These are phyloP conservation scores for Hippocampus abdominalis DNA, from an alignment of 2,113 vertebrate species.

Conservation along the genomic window DNA sequence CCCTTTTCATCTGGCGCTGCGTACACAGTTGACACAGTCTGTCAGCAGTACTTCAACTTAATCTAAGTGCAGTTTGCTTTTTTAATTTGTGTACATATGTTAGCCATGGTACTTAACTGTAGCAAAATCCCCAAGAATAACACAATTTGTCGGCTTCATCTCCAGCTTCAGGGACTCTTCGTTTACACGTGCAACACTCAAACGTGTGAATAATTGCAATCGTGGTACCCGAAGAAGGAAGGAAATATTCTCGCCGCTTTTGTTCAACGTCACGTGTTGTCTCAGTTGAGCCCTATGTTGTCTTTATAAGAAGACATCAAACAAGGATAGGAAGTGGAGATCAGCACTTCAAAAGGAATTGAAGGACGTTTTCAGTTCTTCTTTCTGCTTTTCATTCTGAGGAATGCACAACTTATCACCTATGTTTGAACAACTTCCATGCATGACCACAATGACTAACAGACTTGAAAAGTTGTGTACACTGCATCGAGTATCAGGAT, in stretches of 20 bases:
- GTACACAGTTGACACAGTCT: constrained; percentile 68
- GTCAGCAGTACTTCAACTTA: constrained; percentile 65
- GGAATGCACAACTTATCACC: not conserved
- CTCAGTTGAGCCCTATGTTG: constrained; percentile 12
- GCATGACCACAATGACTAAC: not conserved
- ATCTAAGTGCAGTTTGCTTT: constrained; percentile 61
- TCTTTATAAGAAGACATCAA: constrained; percentile 14
- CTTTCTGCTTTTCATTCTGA: not conserved
- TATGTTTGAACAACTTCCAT: not conserved
- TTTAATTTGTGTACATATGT: constrained; percentile 57
- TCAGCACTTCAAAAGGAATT: constrained; percentile 2
- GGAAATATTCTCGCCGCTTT: constrained; percentile 33
- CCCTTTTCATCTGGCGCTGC: constrained; percentile 57
- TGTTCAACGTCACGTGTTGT: constrained; percentile 23
- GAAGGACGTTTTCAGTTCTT: constrained; percentile 12
- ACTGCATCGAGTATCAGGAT: constrained; percentile 1
- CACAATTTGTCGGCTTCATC: constrained; percentile 18
- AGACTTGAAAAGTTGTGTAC: constrained; percentile 4
- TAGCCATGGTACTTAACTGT: constrained; percentile 46
- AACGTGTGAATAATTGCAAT: constrained; percentile 24
- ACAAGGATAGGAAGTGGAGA: constrained; percentile 28
- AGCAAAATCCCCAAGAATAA: constrained; percentile 45
- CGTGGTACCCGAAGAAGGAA: constrained; percentile 11
- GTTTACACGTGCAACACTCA: constrained; percentile 17
- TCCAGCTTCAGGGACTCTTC: not conserved